Base-by-base conservation (phyloP, 2,113 vertebrate species). In the Phrynosoma blainvillii region DNA sequence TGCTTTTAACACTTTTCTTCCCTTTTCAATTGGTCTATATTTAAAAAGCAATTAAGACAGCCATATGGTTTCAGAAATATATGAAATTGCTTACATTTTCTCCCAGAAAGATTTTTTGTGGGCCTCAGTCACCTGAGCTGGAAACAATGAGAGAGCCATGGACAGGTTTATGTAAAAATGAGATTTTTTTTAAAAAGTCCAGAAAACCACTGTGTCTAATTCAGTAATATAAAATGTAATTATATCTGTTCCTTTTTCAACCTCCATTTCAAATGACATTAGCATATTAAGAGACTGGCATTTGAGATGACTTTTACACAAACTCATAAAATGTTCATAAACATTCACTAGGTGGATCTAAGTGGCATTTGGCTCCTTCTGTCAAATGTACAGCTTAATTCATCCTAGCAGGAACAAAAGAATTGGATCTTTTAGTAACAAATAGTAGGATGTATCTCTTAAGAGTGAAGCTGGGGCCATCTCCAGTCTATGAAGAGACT, bases 11-110 rank as follows among this genome's bases (percentile, higher is more conserved):
- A 18, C 0, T 90, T 91, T 25, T 23, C 47, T 47, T n/a, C 75
- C 59, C 54, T 47, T 27, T 90, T 94, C 56, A 79, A 71, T 90
- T 88, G 86, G 12, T 20, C 81, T 92, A 0, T 80, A 92, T 86
- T 90, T 86, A 79, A 92, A 91, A 94, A 79, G 76, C 47, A 92
- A 90, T 36, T 12, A 40, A 42, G 16, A 13, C 20, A 74, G 30
- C 6, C 30, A 25, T 47, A 82, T 18, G 0, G 71, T 16, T 47
- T 68, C 18, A n/a, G 47, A 77, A 77, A 52, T 87, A 82, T 82
- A 32, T 82, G 6, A 56, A 66, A 66, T 75, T 73, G 81, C 74
- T 88, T 78, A 54, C 14, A 10, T 32, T 79, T 66, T 12, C 27
- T 25, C 40, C 9, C 27, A 85, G 65, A 70, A 40, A 71, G 65